Base-by-base conservation (phyloP, 1,140 invertebrate genomes). In the Macrobrachium rosenbergii region DNA sequence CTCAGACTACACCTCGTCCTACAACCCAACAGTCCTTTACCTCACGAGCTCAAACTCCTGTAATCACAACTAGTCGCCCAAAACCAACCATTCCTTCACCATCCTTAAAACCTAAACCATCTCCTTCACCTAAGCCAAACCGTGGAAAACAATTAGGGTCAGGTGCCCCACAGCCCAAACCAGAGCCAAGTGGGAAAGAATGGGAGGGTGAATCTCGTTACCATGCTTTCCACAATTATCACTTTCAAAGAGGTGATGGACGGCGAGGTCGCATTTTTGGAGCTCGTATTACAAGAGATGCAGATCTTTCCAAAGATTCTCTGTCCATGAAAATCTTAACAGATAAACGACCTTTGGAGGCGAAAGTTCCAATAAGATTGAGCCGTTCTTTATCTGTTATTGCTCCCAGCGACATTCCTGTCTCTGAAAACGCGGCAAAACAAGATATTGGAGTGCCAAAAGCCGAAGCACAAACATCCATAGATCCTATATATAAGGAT, bases 161-260 rank as follows among this genome's bases (percentile, higher is more conserved):
- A 28, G 62, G 43, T 10, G 16, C 78, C 5, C 11, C 60, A 16
- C 82, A 89, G 72, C 73, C 82, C 23, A 89, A 89, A 63, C 88
- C 88, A 60, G 89, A 90, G 52, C 89, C 89, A 19, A 78, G 79
- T 28, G 87, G 83, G 21, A 77, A 84, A 58, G 89, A 90, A 87
- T 90, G 90, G 89, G 82, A 88, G 52, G 90, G 90, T 5, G 90
- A 91, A 67, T 80, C 90, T 52, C 82, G 89, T 19, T 83, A 89
- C 52, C 90, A 90, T 67, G 88, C 90, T n/a, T 90, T 90, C 85
- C 90, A 90, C 62, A 90, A 80, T 43, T 90, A 88, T 78, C 90
- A 90, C 67, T 90, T 83, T 82, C 87, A 91, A 72, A 72, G 79
- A 28, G 90, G 90, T 0, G 90, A 90, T 83, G 90, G 90, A 5